Percentiles rank a stretch among this genome's conserved stretches.
phyloP scores from a whole-genome alignment of 2,113 vertebrate genomes.

The Corapipo altera region DNA sequence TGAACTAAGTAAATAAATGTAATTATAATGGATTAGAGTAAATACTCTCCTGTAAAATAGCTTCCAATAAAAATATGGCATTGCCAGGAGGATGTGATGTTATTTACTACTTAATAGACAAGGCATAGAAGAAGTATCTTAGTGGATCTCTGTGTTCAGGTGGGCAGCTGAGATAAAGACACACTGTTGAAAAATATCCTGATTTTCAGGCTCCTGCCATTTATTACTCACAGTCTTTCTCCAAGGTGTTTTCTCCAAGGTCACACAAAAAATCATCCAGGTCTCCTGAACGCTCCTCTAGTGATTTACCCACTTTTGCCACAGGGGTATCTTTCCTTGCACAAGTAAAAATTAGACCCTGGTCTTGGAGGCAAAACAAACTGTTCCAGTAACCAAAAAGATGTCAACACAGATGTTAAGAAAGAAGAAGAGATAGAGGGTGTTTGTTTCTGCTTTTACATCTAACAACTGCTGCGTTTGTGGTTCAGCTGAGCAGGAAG shows the following conservation, averaged over 20 bases:
- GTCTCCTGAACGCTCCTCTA: neutral
- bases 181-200: neutral
- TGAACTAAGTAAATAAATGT: neutral
- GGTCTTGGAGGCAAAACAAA: neutral
- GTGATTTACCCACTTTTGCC: neutral
- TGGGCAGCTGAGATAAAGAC: neutral
- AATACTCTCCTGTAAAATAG: neutral
- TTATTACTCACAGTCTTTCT: neutral
- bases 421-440: neutral
- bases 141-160: neutral
- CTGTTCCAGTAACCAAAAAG: neutral
- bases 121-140: neutral
- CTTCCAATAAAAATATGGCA: neutral
- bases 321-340: neutral
- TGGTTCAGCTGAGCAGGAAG: neutral
- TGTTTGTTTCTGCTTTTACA: neutral
- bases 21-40: neutral
- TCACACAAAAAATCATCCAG: neutral
- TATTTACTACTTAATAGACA: neutral
- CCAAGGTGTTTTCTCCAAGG: neutral
- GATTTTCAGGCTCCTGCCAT: neutral
- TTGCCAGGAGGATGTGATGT: neutral
- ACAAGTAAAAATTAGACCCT: neutral
- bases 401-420: neutral
- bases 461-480: neutral